These are phyloP conservation scores for Cataglyphis rosenhaueri DNA, from an alignment of 2,888 invertebrate genomes.

Conservation along the genomic window DNA sequence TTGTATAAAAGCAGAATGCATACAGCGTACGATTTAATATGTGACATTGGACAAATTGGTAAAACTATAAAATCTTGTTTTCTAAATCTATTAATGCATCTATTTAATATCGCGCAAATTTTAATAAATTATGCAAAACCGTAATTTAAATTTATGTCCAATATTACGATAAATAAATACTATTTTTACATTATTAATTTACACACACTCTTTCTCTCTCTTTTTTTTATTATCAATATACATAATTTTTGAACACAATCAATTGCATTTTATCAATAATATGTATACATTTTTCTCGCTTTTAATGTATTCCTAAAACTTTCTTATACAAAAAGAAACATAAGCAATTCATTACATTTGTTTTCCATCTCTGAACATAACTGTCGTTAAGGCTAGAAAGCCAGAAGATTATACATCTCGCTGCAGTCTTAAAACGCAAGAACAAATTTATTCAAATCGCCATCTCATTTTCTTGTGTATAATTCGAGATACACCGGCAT, in stretches of 20 bases:
- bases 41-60: neutral
- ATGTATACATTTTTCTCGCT: neutral
- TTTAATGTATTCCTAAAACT: neutral
- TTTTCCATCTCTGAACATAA: conserved; percentile 13
- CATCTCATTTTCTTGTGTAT: neutral
- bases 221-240: too few relatives aligned
- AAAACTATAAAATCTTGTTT: conserved; percentile 6
- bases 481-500: neutral
- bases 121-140: neutral
- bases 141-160: neutral
- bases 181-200: neutral
- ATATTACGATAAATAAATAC: neutral
- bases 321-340: neutral
- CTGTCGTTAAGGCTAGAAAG: conserved; percentile 33
- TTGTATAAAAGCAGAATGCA: neutral
- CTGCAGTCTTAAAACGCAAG: conserved; percentile 13
- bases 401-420: conserved; percentile 11
- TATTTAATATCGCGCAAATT: neutral
- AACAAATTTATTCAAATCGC: conserved; percentile 20
- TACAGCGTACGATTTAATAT: neutral
- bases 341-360: neutral
- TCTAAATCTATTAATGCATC: neutral
- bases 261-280: conserved; percentile 7
- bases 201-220: conserved; percentile 1
- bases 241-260: neutral